Evolutionary conservation across 2,888 invertebrate species (phyloP).

Genomic region (Scrobipalpa costella): DNA sequence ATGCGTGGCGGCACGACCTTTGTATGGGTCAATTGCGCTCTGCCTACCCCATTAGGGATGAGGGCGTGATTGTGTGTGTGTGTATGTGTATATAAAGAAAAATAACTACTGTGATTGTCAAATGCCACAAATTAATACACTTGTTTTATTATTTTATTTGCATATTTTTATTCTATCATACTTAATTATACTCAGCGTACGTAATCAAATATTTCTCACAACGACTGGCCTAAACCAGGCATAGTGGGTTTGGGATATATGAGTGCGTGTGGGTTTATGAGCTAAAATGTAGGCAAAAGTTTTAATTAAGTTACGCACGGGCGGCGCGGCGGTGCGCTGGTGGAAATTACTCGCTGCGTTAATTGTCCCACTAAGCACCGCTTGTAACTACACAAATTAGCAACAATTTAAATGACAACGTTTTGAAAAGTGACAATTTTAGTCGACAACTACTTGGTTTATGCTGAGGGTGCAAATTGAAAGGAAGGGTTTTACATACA

Average conservation of each 20-base stretch:
- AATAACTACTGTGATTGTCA: no score
- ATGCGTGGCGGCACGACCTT: no score
- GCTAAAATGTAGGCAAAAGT: slow-evolving; percentile 25
- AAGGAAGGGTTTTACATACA: not conserved
- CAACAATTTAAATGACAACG: not conserved
- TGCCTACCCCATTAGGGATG: no score
- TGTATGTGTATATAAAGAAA: no score
- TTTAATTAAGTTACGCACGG: slow-evolving; percentile 29
- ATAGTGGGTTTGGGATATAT: not conserved
- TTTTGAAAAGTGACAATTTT: slow-evolving; percentile 2
- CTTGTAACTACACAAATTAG: slow-evolving; percentile 14
- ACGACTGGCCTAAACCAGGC: not conserved
- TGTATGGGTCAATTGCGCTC: no score
- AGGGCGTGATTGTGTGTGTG: no score
- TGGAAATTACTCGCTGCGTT: slow-evolving; percentile 5
- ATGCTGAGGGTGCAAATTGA: not conserved
- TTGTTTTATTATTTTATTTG: no score
- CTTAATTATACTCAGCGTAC: no score
- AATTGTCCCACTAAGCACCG: slow-evolving; percentile 15
- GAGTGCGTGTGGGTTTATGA: slow-evolving; percentile 21
- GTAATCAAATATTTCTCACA: not conserved
- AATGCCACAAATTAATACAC: no score
- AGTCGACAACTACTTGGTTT: not conserved
- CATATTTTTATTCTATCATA: no score
- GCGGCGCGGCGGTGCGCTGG: not conserved